A percentile compares a stretch with the other conserved stretches of the same genome.
Conservation (phyloP, 2,797 vertebrate species). For the Limnodromus scolopaceus region DNA sequence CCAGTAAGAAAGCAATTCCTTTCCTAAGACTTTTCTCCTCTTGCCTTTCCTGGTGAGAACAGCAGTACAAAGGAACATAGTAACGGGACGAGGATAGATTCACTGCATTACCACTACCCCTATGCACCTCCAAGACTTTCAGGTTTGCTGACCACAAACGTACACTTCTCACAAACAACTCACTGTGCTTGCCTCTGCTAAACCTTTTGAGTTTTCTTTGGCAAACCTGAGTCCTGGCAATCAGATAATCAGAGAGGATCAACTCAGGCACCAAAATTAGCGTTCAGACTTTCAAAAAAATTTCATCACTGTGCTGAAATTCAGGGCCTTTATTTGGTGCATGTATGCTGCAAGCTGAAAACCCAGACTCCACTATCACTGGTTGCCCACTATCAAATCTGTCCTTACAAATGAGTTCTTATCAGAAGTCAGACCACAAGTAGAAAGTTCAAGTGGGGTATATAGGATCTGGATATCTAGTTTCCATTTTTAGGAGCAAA, state of each 20-base stretch:
- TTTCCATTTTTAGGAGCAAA: constrained; percentile 46
- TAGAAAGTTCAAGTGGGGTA: constrained; percentile 38
- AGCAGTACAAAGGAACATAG: not conserved
- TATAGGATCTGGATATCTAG: not conserved
- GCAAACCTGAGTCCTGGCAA: not conserved
- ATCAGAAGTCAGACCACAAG: not conserved
- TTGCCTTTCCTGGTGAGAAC: not conserved
- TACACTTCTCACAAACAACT: not conserved
- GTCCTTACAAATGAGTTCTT: not conserved
- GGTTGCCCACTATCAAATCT: not conserved
- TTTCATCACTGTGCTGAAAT: not conserved
- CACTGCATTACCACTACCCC: not conserved
- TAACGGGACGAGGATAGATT: not conserved
- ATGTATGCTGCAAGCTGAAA: not conserved
- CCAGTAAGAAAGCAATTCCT: not conserved
- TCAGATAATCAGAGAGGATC: not conserved
- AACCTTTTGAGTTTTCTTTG: not conserved
- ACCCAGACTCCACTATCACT: not conserved
- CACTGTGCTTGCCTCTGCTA: not conserved
- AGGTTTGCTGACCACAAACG: not conserved
- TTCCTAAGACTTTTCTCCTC: not conserved
- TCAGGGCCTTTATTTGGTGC: not conserved
- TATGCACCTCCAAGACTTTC: not conserved
- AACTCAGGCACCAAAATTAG: not conserved
- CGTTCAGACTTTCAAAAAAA: not conserved